Base-by-base conservation (phyloP, 2,113 vertebrate genomes). In the Dendropsophus ebraccatus region DNA sequence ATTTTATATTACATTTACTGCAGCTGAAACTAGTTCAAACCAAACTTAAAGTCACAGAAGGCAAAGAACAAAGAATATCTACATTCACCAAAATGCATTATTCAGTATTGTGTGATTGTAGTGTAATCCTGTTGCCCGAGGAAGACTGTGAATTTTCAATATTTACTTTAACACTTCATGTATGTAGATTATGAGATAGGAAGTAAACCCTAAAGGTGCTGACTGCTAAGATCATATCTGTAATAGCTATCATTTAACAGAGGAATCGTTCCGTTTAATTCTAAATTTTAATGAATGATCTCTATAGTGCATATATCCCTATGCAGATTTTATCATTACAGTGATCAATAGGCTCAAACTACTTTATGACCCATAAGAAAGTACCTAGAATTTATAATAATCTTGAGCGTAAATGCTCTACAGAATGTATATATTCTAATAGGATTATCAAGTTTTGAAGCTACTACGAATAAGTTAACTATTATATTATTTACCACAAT, bases 31-130 rank as follows among this genome's bases (percentile, higher is more conserved):
- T 81, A 81, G 78, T 81, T 81, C 78, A 81, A 41, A 65, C 78
- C 37, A 25, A 81, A 81, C 78, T 60, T 81, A 81, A 81, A 81
- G 78, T 62, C 78, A 81, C 58, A 81, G 78, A 81, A 81, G 37
- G 56, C 78, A 81, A 60, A 81, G 78, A 81, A 81, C 56, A n/a
- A n/a, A n/a, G n/a, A n/a, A n/a, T n/a, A 81, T 81, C 54, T 41
- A 65, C 65, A 81, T 81, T 81, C 58, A 81, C 56, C 45, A 13
- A 81, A 65, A 81, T 60, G 52, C 78, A 81, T 81, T 81, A 35
- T 81, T 81, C 56, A 65, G 78, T 60, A 65, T 47, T 65, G n/a
- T 47, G 52, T 81, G 56, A 81, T 65, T 81, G 16, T 65, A 60
- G 41, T 14, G 47, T 45, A 81, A 81, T 62, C 54, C 56, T 65